Base-by-base conservation (phyloP, 1,140 invertebrate species). In the Teleogryllus occipitalis region DNA sequence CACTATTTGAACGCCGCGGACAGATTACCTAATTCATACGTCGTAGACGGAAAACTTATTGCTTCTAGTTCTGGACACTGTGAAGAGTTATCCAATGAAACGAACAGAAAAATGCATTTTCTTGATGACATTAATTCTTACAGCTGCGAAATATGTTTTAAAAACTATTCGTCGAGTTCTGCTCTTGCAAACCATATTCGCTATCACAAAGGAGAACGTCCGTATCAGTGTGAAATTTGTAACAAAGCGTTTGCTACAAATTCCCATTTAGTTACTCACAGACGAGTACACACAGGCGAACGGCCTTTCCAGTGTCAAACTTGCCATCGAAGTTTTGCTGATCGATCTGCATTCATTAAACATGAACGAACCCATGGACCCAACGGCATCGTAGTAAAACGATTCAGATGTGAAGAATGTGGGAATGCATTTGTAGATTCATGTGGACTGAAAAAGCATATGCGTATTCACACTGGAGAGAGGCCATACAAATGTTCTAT, bases 401-500 rank as follows among this genome's bases (percentile, higher is more conserved):
- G 78, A 47, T 80, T 78, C 65, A 80, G 78, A 21, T 79, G 77
- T 81, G 48, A 81, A 21, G 49, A 78, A 8, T 81, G 80, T 75
- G 78, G 80, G 22, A 48, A 54, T 65, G 22, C 54, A 7, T 81
- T 81, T 54, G 77, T 81, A 10, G 77, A 81, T 76, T 79, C 77
- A 3, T 74, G 77, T 48, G 80, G 77, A n/a, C 46, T 81, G 47
- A 81, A 79, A 46, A 81, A 81, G 72, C 80, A 81, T 47, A 39
- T 78, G 7, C 54, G 78, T 8, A 81, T 81, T 14, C 80, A 81
- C 54, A 78, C 78, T 39, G 80, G 80, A 10, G 85, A 87, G 48
- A 80, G 87, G 74, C 85, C 86, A 15, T 87, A 84, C 81, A 81
- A 81, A 8, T 88, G 87, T 82, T 80, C 79, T 12, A 77, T 85